Base-by-base conservation (phyloP, 1,140 invertebrate genomes). In the Leguminivora glycinivorella region DNA sequence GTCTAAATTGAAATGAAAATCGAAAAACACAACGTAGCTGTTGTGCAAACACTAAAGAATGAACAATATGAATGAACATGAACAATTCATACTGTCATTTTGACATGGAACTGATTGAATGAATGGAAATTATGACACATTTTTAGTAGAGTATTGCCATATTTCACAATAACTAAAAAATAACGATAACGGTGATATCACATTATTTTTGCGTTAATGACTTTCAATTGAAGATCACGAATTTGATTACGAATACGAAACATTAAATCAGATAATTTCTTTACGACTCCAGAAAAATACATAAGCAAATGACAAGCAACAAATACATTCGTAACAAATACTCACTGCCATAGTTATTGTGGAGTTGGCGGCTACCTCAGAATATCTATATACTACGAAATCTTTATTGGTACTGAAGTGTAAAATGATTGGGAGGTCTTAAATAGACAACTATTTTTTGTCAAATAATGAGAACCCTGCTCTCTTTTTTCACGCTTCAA, bases 401-500 rank as follows among this genome's bases (percentile, higher is more conserved):
- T 47, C 22, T 67, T 69, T 73, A 40, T 73, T 38, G 56, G 72
- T 68, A 80, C 75, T 81, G 75, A 81, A 63, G 25, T n/a, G 71
- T 70, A 77, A 19, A 43, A n/a, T 14, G 10, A 56, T 60, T 70
- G 47, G 60, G 68, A 43, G 68, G 71, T 75, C 72, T 83, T 85
- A 81, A 76, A 83, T 85, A 83, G 78, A 74, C 73, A 79, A 67
- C 38, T 56, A 3, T 76, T 77, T 79, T 74, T n/a, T 73, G 56
- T 78, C 72, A 73, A 74, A 75, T 75, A 77, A 76, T 70, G 38
- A 72, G 68, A 69, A 71, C 56, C 70, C 72, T 71, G 68, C 76
- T 75, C 73, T 78, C 73, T 67, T 85, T 88, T 90, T 87, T 88
- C 81, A 88, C 71, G 83, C 78, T 78, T 76, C 69, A 82, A 69